These are phyloP conservation scores for Austrolebias charrua DNA, from an alignment of 2,797 vertebrate genomes.

Conservation along the genomic window DNA sequence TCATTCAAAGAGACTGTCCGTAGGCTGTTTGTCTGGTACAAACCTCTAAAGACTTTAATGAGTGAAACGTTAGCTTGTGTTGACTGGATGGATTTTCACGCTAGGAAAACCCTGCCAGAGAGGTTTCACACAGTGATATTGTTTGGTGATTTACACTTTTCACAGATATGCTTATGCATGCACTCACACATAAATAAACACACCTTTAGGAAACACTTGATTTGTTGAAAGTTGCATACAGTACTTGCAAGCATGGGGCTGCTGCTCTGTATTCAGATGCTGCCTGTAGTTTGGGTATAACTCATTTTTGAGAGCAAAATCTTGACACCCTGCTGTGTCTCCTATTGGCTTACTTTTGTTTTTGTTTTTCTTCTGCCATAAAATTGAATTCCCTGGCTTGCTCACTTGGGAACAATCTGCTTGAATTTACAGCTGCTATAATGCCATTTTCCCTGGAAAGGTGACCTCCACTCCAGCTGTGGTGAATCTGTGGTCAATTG, in stretches of 20 bases:
- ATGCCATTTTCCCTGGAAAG: slow-evolving; percentile 60
- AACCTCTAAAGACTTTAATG: slow-evolving; percentile 63
- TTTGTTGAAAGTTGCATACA: slow-evolving; percentile 23
- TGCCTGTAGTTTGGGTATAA: slow-evolving; percentile 61
- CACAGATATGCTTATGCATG: slow-evolving; percentile 23
- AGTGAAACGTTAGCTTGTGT: slow-evolving; percentile 65
- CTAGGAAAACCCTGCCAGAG: slow-evolving; percentile 60
- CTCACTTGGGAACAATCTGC: slow-evolving; percentile 60
- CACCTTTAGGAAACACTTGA: slow-evolving; percentile 44
- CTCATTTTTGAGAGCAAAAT: slow-evolving; percentile 62
- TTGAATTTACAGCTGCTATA: slow-evolving; percentile 63
- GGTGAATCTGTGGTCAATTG: slow-evolving; percentile 49
- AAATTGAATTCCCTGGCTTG: slow-evolving; percentile 50
- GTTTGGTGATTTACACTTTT: slow-evolving; percentile 54
- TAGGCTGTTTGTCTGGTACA: slow-evolving; percentile 47
- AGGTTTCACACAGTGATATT: slow-evolving; percentile 64
- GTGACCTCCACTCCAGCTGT: slow-evolving; percentile 67
- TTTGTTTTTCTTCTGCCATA: slow-evolving; percentile 60
- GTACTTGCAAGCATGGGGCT: slow-evolving; percentile 39
- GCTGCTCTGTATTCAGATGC: slow-evolving; percentile 54
- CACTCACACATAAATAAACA: slow-evolving; percentile 32
- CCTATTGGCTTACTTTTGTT: slow-evolving; percentile 66
- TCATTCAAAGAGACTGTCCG: slow-evolving; percentile 32
- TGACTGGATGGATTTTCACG: slow-evolving; percentile 67
- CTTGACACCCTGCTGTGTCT: slow-evolving; percentile 56